Conservation (phyloP, 2,113 vertebrate species). For the Nematolebias whitei region DNA sequence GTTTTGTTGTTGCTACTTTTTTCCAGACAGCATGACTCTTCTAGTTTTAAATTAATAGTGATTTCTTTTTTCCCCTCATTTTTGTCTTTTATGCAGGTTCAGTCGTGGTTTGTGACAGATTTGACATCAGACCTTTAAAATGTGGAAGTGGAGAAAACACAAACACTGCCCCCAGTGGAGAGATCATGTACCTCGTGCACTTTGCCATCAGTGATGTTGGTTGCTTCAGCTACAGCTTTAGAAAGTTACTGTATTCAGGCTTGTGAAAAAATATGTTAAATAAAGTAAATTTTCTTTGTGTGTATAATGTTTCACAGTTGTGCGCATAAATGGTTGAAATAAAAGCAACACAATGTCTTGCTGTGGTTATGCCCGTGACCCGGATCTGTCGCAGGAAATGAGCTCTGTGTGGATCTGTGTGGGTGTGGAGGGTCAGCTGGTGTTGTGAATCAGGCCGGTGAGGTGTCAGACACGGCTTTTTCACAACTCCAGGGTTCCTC, state of each 20-base stretch:
- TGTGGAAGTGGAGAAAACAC: neutral
- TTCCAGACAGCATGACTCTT: too few species aligned
- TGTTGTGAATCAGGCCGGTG: conserved; percentile 99
- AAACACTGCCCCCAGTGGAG: conserved; percentile 38
- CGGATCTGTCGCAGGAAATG: neutral
- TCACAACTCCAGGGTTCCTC: conserved; percentile 98
- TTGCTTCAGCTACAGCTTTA: neutral
- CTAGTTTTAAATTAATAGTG: too few species aligned
- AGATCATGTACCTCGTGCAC: neutral
- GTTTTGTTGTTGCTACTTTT: too few species aligned
- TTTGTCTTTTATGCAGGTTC: conserved; percentile 32
- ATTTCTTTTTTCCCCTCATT: neutral
- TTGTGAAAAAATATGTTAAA: too few species aligned
- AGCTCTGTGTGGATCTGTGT: neutral
- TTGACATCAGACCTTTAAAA: neutral
- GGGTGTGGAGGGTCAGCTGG: conserved; percentile 94
- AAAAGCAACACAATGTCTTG: neutral
- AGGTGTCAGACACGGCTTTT: conserved; percentile 91
- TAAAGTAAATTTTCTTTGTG: too few species aligned
- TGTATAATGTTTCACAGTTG: neutral
- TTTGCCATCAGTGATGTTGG: neutral
- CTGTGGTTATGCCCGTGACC: neutral
- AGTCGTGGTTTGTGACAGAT: neutral
- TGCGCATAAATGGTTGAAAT: neutral
- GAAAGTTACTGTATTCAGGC: neutral